Base-by-base conservation (phyloP, 2,797 vertebrate genomes). In the Ceyx erithaca region DNA sequence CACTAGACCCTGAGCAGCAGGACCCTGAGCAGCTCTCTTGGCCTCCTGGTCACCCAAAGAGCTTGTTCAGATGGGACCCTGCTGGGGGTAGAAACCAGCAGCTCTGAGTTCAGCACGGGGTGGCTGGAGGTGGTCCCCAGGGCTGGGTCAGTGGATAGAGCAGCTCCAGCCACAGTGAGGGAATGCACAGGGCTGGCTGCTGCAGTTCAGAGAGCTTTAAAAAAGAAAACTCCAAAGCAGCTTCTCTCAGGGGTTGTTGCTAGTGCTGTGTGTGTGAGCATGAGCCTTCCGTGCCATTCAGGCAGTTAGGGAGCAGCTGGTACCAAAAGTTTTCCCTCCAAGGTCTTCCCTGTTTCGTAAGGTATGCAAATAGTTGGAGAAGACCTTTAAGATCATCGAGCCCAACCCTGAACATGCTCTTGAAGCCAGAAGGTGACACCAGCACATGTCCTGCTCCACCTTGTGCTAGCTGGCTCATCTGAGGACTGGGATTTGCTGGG, bases 71-170 rank as follows among this genome's bases (percentile, higher is more conserved):
- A 5, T 8, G 2, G 37, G 71, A 51, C 2, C 6, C 40, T 6
- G 12, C 4, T 21, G 18, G 55, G 5, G 23, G 0, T 30, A 28
- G 49, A 15, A 30, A 51, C 9, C 49, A 1, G 45, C 69, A 48
- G 49, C 0, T 0, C 0, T 49, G 0, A 20, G 14, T 41, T 45
- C 20, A 66, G 57, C 19, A 3, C 1, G 2, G 40, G 21, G 51
- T 7, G 31, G 5, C 18, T 46, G 5, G 30, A 30, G 69, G 11
- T 0, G 1, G 8, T 70, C 64, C 66, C 2, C 3, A 18, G 40
- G 43, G 49, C 26, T 51, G 23, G 7, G 1, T 26, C 31, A 28
- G 45, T 22, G 49, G 67, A 10, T 45, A 16, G 2, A 14, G 45
- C 40, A 84, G 66, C 70, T 67, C 31, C 0, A 1, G 62, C 25